Conservation (phyloP, 2,888 invertebrate genomes). For the Limnephilus marmoratus region DNA sequence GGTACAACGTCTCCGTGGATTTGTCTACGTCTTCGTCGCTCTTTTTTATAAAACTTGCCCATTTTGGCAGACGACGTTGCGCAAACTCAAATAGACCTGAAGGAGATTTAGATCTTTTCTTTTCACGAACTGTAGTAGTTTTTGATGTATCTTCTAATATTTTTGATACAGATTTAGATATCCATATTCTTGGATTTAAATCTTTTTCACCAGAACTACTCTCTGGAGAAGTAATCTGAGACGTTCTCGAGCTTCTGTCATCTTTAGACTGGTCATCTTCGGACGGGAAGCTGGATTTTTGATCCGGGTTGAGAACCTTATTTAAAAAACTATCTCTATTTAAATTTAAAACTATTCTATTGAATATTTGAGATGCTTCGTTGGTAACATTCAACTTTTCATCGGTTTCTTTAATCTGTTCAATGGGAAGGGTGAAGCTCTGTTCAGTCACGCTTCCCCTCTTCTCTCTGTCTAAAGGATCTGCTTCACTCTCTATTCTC, state of each 20-base stretch:
- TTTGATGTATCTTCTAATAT: constrained; percentile 55
- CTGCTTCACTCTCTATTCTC: constrained; percentile 61
- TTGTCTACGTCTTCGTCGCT: constrained; percentile 56
- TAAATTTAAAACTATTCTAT: constrained; percentile 41
- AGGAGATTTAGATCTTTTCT: constrained; percentile 60
- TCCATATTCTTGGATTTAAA: constrained; percentile 53
- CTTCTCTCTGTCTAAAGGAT: constrained; percentile 58
- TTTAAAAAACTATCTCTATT: constrained; percentile 48
- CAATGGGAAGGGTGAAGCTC: constrained; percentile 30
- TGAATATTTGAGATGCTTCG: constrained; percentile 43
- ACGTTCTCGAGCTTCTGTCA: constrained; percentile 22
- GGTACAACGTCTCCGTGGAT: background rate
- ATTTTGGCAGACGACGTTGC: constrained; percentile 58
- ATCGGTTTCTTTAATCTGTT: background rate
- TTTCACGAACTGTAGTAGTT: constrained; percentile 37
- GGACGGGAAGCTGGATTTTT: constrained; percentile 36
- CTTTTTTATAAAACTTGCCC: constrained; percentile 60
- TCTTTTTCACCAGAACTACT: constrained; percentile 50
- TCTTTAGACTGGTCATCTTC: constrained; percentile 44
- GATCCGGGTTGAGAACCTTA: constrained; percentile 37
- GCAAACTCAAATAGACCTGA: constrained; percentile 60
- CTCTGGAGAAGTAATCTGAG: constrained; percentile 54
- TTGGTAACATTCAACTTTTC: constrained; percentile 29
- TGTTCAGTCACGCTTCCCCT: constrained; percentile 46
- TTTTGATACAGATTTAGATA: constrained; percentile 60